Evolutionary conservation across 1,140 invertebrate species (phyloP).

Genomic region (Papilio aristodemus): DNA sequence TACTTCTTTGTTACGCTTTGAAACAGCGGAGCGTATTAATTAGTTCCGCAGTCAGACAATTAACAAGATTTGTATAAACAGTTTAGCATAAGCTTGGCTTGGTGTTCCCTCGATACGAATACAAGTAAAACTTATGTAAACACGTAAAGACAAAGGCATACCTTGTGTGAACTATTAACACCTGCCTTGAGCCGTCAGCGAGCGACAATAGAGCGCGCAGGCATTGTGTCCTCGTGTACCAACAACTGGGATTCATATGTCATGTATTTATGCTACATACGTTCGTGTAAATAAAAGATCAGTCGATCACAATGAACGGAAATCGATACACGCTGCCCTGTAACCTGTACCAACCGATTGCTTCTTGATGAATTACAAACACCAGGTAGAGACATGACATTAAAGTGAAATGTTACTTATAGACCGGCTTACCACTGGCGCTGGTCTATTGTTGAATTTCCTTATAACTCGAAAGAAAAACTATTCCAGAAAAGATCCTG

Average conservation of each 20-base stretch:
- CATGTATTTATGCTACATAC: constrained; percentile 30
- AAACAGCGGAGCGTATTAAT: constrained; percentile 14
- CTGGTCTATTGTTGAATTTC: no score
- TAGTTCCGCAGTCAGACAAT: constrained; percentile 15
- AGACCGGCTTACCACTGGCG: no score
- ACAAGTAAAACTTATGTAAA: constrained; percentile 34
- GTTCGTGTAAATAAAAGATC: constrained; percentile 31
- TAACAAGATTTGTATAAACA: constrained; percentile 28
- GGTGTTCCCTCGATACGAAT: constrained; percentile 16
- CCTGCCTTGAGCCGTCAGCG: constrained; percentile 23
- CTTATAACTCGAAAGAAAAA: no score
- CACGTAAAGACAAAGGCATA: constrained; percentile 28
- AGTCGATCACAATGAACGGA: constrained; percentile 29
- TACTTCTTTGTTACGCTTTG: constrained; percentile 9
- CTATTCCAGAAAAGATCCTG: no score
- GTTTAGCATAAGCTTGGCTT: constrained; percentile 19
- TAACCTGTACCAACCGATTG: neutral
- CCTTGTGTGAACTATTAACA: constrained; percentile 31
- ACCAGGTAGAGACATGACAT: neutral
- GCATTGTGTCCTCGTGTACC: constrained; percentile 16
- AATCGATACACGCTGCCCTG: constrained; percentile 16
- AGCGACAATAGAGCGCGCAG: constrained; percentile 7
- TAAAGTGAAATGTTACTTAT: neutral
- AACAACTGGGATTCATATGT: constrained; percentile 1
- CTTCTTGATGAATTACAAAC: constrained; percentile 5